Evolutionary conservation across 92 coral and sea anemone genomes (phyloP).

Genomic region (Bergia sp.): DNA sequence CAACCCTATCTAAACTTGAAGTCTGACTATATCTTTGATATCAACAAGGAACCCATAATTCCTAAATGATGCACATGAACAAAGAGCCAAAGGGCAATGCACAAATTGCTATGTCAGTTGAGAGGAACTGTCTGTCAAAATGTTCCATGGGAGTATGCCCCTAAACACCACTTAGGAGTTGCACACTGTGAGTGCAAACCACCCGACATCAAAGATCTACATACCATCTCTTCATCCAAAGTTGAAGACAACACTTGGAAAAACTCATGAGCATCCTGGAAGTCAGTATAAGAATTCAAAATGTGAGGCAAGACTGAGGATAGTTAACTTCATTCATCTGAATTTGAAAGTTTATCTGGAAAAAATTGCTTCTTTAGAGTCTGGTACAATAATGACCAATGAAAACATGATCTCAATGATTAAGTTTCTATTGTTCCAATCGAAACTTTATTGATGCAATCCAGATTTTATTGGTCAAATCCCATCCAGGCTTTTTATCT

Average conservation of each 20-base stretch:
- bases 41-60: too few species aligned
- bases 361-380: background rate
- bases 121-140: too few species aligned
- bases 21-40: too few species aligned
- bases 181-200: background rate
- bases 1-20: too few species aligned
- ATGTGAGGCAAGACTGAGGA: background rate
- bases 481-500: too few species aligned
- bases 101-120: too few species aligned
- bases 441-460: too few species aligned
- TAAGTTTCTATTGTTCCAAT: too few species aligned
- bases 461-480: too few species aligned
- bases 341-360: background rate
- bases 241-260: constrained; percentile 95
- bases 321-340: background rate
- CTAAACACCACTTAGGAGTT: background rate
- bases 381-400: background rate
- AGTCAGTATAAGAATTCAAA: background rate
- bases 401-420: too few species aligned
- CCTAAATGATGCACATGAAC: too few species aligned
- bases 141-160: background rate
- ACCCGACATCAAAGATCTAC: background rate
- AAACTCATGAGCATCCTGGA: constrained; percentile 97
- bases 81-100: too few species aligned
- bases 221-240: constrained; percentile 87